Evolutionary conservation across 2,797 vertebrate species (phyloP).

Genomic region (Semotilus atromaculatus): DNA sequence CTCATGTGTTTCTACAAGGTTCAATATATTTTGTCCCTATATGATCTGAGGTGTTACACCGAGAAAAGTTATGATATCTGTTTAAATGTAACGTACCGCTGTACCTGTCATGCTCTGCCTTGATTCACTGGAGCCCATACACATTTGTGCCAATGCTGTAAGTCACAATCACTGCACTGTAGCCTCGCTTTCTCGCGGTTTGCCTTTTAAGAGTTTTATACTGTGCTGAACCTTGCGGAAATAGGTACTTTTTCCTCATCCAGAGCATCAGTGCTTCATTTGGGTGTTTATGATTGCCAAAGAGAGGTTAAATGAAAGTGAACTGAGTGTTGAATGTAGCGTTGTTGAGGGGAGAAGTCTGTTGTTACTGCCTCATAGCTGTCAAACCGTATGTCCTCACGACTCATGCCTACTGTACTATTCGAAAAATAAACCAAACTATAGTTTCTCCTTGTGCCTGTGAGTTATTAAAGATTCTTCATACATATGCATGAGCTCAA

Average conservation of each 20-base stretch:
- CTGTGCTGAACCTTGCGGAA: conserved; percentile 67
- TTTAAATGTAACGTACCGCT: conserved; percentile 50
- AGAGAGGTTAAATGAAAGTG: conserved; percentile 76
- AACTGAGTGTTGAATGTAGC: conserved; percentile 64
- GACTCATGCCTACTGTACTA: conserved; percentile 75
- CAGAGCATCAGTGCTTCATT: conserved; percentile 66
- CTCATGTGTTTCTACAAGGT: conserved; percentile 26
- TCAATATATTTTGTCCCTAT: conserved; percentile 32
- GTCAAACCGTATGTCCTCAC: conserved; percentile 65
- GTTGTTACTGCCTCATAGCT: conserved; percentile 69
- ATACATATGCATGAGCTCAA: neutral
- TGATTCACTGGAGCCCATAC: conserved; percentile 41
- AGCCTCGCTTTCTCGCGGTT: conserved; percentile 58
- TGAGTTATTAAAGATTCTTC: neutral
- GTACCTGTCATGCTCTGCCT: conserved; percentile 37
- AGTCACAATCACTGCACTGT: conserved; percentile 40
- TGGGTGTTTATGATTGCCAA: conserved; percentile 85
- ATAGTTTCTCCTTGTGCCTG: conserved; percentile 64
- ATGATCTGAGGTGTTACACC: conserved; percentile 23
- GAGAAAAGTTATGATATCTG: conserved; percentile 28
- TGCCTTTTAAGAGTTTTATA: conserved; percentile 68
- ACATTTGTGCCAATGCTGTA: conserved; percentile 70
- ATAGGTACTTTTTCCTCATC: conserved; percentile 80
- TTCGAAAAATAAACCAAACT: conserved; percentile 78
- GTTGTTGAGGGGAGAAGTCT: conserved; percentile 62